Conservation (phyloP, 2,797 vertebrate genomes). For the Myiothlypis coronata region DNA sequence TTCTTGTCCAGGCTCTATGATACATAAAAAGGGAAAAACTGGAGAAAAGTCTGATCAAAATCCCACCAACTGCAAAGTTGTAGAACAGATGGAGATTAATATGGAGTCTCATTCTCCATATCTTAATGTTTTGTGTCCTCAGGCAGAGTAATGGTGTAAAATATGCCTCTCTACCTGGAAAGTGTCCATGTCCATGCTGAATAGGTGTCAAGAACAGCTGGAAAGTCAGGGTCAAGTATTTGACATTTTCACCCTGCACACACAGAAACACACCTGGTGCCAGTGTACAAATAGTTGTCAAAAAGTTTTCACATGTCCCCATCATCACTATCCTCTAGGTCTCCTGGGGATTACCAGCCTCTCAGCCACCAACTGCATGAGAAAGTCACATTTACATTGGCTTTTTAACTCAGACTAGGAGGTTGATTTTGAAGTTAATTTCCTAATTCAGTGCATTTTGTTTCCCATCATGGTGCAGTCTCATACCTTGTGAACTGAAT, state of each 20-base stretch:
- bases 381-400: neutral
- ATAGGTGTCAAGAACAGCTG: neutral
- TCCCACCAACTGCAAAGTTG: neutral
- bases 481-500: neutral
- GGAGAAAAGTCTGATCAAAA: neutral
- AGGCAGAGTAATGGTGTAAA: neutral
- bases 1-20: neutral
- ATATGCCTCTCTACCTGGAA: neutral
- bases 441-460: neutral
- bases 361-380: neutral
- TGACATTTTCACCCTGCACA: neutral
- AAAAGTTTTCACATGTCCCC: neutral
- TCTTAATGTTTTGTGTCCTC: neutral
- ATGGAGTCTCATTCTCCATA: neutral
- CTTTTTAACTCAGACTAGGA: neutral
- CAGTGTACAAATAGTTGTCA: neutral
- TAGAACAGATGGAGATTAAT: neutral
- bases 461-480: neutral
- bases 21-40: neutral
- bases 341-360: neutral
- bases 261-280: neutral
- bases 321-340: neutral
- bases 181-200: neutral
- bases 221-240: neutral
- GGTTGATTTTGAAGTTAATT: neutral